These are phyloP conservation scores for Gobio gobio DNA, from an alignment of 2,113 vertebrate genomes.

Conservation along the genomic window DNA sequence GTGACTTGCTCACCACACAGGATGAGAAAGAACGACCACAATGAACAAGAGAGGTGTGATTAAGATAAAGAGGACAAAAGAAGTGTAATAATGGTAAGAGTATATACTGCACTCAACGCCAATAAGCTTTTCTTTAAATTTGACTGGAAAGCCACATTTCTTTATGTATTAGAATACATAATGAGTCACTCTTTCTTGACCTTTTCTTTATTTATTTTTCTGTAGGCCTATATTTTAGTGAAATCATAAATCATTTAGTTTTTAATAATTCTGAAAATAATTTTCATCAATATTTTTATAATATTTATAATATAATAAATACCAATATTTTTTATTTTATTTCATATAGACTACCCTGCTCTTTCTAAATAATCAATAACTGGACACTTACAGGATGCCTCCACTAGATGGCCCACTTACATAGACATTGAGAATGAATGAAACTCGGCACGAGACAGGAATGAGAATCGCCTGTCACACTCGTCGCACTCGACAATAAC, in stretches of 20 bases:
- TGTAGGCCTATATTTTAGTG: not conserved
- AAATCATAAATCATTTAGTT: not conserved
- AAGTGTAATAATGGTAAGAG: not conserved
- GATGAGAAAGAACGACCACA: conserved; percentile 34
- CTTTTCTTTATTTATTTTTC: not conserved
- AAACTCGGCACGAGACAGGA: not conserved
- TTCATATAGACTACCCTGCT: not conserved
- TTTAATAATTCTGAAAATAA: not conserved
- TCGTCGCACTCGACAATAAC: not conserved
- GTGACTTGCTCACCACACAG: conserved; percentile 48
- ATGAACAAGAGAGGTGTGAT: not conserved
- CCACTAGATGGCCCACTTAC: conserved; percentile 20
- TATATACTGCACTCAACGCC: not conserved
- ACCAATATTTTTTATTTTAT: no score
- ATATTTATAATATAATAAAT: no score
- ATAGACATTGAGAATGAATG: not conserved
- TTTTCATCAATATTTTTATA: not conserved
- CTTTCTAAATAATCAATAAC: not conserved
- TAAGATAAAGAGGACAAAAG: not conserved
- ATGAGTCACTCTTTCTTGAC: not conserved
- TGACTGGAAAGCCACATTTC: not conserved
- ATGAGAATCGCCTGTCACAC: not conserved
- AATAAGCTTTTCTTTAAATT: not conserved
- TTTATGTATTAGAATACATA: not conserved
- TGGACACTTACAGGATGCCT: not conserved